Evolutionary conservation across 2,888 invertebrate species (phyloP), one percentile per base, ranked within the genome.

Genomic region (Perizoma flavofasciatum): DNA sequence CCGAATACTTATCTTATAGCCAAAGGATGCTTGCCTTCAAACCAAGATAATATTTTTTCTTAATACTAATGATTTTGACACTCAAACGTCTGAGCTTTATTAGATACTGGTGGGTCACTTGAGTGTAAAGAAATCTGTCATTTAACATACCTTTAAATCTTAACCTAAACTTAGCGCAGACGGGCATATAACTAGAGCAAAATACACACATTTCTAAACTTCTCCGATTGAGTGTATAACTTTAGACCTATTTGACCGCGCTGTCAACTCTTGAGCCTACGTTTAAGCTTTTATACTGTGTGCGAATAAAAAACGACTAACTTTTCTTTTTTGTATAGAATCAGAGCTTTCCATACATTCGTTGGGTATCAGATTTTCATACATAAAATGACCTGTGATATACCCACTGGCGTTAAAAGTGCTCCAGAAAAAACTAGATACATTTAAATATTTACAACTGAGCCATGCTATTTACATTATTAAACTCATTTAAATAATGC

Each of bases 401-500:
- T 22, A 22, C 22, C 22, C 22, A 22, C 22, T 22, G 22, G 22
- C 22, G 3, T 22, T 22, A 22, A 52, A 49, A 46, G 37, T 56
- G 49, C 52, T 55, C 35, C 46, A 48, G 22, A 56, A 53, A 53
- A 44, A 61, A 48, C 52, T 50, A 61, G 55, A 37, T 60, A 58
- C 41, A 49, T 51, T 34, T 43, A 59, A 61, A 65, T 66, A 66
- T 68, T 64, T 63, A 68, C 68, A 55, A 63, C 65, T 45, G 72
- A 74, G 76, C 73, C 67, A 49, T 49, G 53, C 22, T 78, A 77
- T 78, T 70, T 79, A 79, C 78, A 78, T 66, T 61, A 35, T 41
- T 37, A 51, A 37, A 34, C 33, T 41, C 49, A 63, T 63, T 63
- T 22, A 34, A 61, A 50, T 61, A 66, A 62, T 63, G 64, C 65